These are phyloP conservation scores for Psilopsiagon aurifrons DNA, from an alignment of 2,113 vertebrate genomes.

Conservation along the genomic window DNA sequence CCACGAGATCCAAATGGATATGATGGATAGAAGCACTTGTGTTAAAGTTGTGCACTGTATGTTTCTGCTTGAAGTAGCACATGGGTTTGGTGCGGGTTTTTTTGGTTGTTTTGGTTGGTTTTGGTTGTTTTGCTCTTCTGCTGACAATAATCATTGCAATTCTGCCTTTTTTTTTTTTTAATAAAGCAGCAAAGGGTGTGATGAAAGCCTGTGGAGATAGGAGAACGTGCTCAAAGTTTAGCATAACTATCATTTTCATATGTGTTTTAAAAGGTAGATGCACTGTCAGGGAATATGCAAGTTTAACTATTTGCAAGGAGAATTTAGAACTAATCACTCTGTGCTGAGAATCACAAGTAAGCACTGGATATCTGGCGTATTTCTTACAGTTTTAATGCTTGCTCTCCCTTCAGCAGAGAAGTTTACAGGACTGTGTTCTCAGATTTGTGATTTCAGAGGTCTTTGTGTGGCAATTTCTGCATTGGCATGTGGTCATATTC, in stretches of 20 bases:
- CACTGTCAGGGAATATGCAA: neutral
- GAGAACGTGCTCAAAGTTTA: neutral
- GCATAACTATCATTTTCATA: neutral
- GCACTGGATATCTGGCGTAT: fast-evolving
- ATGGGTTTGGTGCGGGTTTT: neutral
- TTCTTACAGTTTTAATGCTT: neutral
- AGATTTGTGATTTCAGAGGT: neutral
- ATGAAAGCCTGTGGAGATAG: neutral
- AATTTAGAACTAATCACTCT: neutral
- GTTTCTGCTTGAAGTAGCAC: neutral
- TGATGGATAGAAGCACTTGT: neutral
- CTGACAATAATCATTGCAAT: neutral
- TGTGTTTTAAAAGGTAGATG: neutral
- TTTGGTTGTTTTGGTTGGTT: neutral
- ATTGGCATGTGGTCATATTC: neutral
- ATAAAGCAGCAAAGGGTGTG: neutral
- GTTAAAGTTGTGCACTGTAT: neutral
- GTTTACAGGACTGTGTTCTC: neutral
- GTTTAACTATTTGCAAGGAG: neutral
- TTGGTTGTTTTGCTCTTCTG: neutral
- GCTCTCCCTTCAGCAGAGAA: neutral
- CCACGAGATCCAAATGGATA: neutral
- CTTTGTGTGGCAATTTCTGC: neutral
- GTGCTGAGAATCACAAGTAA: neutral
- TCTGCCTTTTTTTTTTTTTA: neutral